Evolutionary conservation across 1,140 invertebrate genomes (phyloP).

Genomic region (Apis florea): DNA sequence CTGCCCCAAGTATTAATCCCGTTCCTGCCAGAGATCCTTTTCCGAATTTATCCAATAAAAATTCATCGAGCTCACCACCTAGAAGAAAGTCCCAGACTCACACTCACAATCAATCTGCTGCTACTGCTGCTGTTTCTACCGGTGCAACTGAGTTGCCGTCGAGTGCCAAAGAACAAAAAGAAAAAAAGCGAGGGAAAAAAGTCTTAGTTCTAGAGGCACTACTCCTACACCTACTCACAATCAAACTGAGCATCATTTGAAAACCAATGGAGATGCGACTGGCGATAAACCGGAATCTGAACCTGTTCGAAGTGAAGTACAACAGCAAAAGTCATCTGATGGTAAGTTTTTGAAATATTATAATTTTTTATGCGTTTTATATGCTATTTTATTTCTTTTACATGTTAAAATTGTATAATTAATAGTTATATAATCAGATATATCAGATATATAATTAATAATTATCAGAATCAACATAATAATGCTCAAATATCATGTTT

Average conservation of each 20-base stretch:
- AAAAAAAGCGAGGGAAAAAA: slow-evolving; percentile 69
- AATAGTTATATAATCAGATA: too few relatives aligned
- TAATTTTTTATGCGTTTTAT: background rate
- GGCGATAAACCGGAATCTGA: slow-evolving; percentile 64
- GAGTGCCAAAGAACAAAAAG: slow-evolving; percentile 66
- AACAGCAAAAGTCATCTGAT: slow-evolving; percentile 66
- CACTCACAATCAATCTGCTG: slow-evolving; percentile 30
- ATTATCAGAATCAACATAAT: background rate
- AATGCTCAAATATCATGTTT: too few relatives aligned
- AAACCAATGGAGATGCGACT: slow-evolving; percentile 69
- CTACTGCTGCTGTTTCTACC: slow-evolving; percentile 11
- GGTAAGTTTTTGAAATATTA: slow-evolving; percentile 66
- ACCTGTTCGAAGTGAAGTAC: slow-evolving; percentile 58
- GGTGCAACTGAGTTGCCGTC: slow-evolving; percentile 46
- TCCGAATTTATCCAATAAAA: slow-evolving; percentile 62
- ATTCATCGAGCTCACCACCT: slow-evolving; percentile 70
- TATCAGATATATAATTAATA: background rate
- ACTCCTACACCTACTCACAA: slow-evolving; percentile 60
- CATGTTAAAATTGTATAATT: too few relatives aligned
- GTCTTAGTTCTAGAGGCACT: slow-evolving; percentile 54
- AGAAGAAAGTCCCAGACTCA: slow-evolving; percentile 68
- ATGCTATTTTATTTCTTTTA: background rate
- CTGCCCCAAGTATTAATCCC: slow-evolving; percentile 57
- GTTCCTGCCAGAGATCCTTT: slow-evolving; percentile 65
- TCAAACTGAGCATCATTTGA: slow-evolving; percentile 66